A percentile compares a stretch with the other conserved stretches of the same genome.
These are phyloP conservation scores for Alauda arvensis DNA, from an alignment of 2,797 vertebrate genomes.

Conservation along the genomic window DNA sequence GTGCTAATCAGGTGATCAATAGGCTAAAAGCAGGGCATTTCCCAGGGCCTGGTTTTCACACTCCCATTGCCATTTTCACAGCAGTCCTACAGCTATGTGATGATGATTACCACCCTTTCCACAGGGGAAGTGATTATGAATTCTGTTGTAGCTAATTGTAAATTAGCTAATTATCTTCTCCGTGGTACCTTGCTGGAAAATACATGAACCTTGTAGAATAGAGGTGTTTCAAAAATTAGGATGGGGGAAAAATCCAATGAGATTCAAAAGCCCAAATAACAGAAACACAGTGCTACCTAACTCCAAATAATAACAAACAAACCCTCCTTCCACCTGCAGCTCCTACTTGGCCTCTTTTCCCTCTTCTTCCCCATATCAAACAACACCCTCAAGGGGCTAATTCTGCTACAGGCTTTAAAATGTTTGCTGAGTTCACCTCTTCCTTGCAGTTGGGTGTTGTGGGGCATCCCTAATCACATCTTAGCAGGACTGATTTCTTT, in stretches of 20 bases:
- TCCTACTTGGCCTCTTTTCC: not conserved
- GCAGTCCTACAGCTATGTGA: conserved; percentile 22
- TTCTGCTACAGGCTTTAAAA: conserved; percentile 28
- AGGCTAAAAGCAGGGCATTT: conserved; percentile 37
- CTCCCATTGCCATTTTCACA: conserved; percentile 46
- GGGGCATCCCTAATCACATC: conserved; percentile 29
- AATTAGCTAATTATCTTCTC: conserved; percentile 66
- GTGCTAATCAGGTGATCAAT: conserved; percentile 4
- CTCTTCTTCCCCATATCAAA: not conserved
- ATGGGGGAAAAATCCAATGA: not conserved
- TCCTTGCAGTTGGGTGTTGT: conserved; percentile 8
- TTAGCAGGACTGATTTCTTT: conserved; percentile 18
- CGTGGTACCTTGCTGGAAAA: conserved; percentile 39
- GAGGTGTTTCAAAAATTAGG: conserved; percentile 37
- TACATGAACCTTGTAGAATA: conserved; percentile 45
- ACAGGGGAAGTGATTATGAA: conserved; percentile 57
- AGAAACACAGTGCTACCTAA: not conserved
- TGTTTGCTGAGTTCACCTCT: conserved; percentile 44
- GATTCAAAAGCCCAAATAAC: not conserved
- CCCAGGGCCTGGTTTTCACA: not conserved
- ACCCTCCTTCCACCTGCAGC: not conserved
- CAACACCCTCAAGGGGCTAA: not conserved
- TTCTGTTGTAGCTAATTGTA: conserved; percentile 65
- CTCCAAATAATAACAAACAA: not conserved
- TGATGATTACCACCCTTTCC: conserved; percentile 54